A percentile compares a stretch with the other conserved stretches of the same genome.
Evolutionary conservation across 2,888 invertebrate genomes (phyloP).

Genomic region (Mongoloraphidia duomilia): DNA sequence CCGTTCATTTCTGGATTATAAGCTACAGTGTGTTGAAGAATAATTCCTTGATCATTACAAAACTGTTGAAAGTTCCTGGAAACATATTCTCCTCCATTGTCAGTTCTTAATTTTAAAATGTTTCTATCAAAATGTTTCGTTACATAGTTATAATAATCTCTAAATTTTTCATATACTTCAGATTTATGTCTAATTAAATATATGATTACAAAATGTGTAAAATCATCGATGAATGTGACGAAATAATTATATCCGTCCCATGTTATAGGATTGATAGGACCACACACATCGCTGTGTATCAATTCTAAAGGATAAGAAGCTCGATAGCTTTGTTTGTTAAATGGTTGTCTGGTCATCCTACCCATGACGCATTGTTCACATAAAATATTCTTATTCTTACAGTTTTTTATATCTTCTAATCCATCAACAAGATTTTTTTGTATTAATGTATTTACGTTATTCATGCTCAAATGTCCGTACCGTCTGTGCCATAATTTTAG

Average conservation of each 20-base stretch:
- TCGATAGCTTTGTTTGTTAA: neutral
- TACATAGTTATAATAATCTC: conserved; percentile 5
- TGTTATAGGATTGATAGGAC: conserved; percentile 7
- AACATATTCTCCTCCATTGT: conserved; percentile 11
- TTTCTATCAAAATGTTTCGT: conserved; percentile 5
- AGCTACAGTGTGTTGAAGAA: conserved; percentile 8
- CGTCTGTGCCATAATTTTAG: too few relatives aligned
- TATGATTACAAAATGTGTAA: conserved; percentile 7
- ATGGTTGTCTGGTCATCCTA: neutral
- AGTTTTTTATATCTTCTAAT: neutral
- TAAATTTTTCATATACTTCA: conserved; percentile 9
- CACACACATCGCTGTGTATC: conserved; percentile 10
- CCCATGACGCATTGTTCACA: neutral
- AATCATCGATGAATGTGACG: conserved; percentile 11
- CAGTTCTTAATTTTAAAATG: conserved; percentile 7
- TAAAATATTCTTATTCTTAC: neutral
- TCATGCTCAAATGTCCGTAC: too few relatives aligned
- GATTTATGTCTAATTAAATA: conserved; percentile 8
- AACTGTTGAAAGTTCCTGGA: conserved; percentile 8
- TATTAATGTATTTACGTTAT: too few relatives aligned
- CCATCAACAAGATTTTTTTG: too few relatives aligned
- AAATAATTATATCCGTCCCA: conserved; percentile 10
- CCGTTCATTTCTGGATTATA: conserved; percentile 11
- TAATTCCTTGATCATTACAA: conserved; percentile 10
- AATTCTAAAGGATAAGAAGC: neutral